A percentile compares a stretch with the other conserved stretches of the same genome.
Evolutionary conservation across 2,888 invertebrate genomes (phyloP).

Genomic region (Eucriotettix oculatus): DNA sequence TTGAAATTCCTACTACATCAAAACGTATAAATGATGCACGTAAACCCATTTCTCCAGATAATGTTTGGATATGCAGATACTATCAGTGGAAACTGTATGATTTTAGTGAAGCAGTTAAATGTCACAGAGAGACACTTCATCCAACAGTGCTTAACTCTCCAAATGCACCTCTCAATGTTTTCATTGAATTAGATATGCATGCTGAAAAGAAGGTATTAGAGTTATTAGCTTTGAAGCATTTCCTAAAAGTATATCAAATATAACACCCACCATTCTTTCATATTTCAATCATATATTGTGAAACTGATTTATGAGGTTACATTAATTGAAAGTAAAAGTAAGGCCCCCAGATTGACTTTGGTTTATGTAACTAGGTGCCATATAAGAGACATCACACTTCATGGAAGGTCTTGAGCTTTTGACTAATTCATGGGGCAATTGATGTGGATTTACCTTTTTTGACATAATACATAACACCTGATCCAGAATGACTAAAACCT

Average conservation of each 20-base stretch:
- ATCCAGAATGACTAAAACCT: no score
- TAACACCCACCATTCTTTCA: conserved; percentile 31
- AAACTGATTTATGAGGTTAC: no score
- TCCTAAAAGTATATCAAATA: conserved; percentile 44
- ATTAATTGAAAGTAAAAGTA: no score
- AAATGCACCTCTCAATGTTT: conserved; percentile 47
- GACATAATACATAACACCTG: no score
- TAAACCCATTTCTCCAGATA: conserved; percentile 37
- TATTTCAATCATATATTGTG: no score
- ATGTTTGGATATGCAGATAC: conserved; percentile 42
- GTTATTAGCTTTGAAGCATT: conserved; percentile 54
- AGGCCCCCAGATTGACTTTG: no score
- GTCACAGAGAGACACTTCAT: conserved; percentile 66
- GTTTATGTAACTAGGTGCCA: no score
- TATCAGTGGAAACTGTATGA: conserved; percentile 44
- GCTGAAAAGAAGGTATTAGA: conserved; percentile 43
- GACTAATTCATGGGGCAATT: no score
- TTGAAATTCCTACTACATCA: no score
- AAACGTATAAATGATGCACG: conserved; percentile 27
- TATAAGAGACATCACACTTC: no score
- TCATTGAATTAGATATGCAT: conserved; percentile 67
- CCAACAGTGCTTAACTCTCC: conserved; percentile 67
- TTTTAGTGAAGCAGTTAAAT: conserved; percentile 57
- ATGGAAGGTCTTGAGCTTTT: no score
- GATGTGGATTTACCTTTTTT: no score